Percentiles rank a stretch among this genome's conserved stretches.
phyloP scores from a whole-genome alignment of 2,888 invertebrate genomes.

The Stenichneumon culpator region DNA sequence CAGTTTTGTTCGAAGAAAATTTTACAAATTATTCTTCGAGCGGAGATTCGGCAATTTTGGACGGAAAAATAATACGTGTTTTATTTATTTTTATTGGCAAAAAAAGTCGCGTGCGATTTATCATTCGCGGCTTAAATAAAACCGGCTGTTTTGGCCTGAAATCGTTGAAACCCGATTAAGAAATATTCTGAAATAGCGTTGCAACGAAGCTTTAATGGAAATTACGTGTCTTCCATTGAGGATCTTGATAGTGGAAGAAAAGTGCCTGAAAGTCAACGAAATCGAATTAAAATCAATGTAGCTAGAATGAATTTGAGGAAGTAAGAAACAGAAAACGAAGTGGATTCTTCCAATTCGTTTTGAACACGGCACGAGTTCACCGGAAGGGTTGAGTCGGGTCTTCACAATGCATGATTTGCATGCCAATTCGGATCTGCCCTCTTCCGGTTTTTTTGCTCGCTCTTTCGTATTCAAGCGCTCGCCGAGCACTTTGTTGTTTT shows the following conservation, averaged over 20 bases:
- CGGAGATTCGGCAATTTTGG: neutral
- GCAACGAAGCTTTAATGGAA: too few relatives aligned
- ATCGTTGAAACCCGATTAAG: too few relatives aligned
- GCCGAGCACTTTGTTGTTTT: constrained; percentile 7
- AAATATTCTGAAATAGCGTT: too few relatives aligned
- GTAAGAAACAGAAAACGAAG: constrained; percentile 3
- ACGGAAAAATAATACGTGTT: too few relatives aligned
- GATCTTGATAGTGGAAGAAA: neutral
- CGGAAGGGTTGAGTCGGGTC: constrained; percentile 45
- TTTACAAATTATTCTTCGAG: neutral
- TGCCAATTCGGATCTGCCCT: constrained; percentile 61
- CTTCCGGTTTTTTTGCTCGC: constrained; percentile 50
- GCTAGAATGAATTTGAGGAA: constrained; percentile 7
- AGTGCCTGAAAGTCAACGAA: neutral
- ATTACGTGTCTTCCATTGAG: too few relatives aligned
- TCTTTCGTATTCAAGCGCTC: neutral
- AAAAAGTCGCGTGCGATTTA: too few relatives aligned
- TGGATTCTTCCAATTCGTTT: neutral
- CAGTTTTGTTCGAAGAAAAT: neutral
- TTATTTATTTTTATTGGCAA: too few relatives aligned
- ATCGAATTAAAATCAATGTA: constrained; percentile 8
- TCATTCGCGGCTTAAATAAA: too few relatives aligned
- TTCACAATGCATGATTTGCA: constrained; percentile 63
- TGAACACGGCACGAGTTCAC: constrained; percentile 8
- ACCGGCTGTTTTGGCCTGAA: too few relatives aligned